These are phyloP conservation scores for Heloderma charlesbogerti DNA, from an alignment of 2,113 vertebrate species.

Conservation along the genomic window DNA sequence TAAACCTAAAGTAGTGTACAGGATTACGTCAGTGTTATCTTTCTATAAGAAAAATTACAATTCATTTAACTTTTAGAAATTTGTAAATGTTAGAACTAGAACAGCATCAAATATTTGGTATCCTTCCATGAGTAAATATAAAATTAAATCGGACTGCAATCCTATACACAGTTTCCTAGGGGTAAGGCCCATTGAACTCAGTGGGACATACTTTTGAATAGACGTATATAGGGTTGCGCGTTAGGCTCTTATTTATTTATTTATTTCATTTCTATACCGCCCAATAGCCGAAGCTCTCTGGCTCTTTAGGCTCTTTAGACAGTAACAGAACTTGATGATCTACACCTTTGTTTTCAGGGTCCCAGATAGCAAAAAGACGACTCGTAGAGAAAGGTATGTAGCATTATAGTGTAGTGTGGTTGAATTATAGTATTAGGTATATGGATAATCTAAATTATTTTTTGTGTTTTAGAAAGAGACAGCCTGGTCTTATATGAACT, in stretches of 20 bases:
- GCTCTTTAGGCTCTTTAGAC: conserved; percentile 19
- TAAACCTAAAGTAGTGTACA: background rate
- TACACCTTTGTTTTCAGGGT: conserved; percentile 52
- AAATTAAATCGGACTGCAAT: background rate
- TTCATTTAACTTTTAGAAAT: background rate
- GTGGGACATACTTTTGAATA: background rate
- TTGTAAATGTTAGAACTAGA: background rate
- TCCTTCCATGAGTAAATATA: conserved; percentile 15
- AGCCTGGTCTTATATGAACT: background rate
- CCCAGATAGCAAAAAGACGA: conserved; percentile 42
- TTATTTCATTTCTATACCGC: too few relatives aligned
- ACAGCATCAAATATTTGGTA: background rate
- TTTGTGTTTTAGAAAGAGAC: conserved; percentile 1
- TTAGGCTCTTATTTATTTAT: too few relatives aligned
- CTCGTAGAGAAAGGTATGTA: conserved; percentile 46
- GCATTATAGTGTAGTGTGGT: conserved; percentile 1
- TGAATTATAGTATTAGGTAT: background rate
- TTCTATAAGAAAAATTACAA: background rate
- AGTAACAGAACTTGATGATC: conserved; percentile 35
- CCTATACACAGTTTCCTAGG: background rate
- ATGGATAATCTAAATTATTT: background rate
- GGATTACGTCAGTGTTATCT: background rate
- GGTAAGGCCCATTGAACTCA: background rate
- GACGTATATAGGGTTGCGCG: background rate
- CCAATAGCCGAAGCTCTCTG: too few relatives aligned